A percentile compares a stretch with the other conserved stretches of the same genome.
Evolutionary conservation across 2,797 vertebrate genomes (phyloP).

Genomic region (Sebastes alutus): DNA sequence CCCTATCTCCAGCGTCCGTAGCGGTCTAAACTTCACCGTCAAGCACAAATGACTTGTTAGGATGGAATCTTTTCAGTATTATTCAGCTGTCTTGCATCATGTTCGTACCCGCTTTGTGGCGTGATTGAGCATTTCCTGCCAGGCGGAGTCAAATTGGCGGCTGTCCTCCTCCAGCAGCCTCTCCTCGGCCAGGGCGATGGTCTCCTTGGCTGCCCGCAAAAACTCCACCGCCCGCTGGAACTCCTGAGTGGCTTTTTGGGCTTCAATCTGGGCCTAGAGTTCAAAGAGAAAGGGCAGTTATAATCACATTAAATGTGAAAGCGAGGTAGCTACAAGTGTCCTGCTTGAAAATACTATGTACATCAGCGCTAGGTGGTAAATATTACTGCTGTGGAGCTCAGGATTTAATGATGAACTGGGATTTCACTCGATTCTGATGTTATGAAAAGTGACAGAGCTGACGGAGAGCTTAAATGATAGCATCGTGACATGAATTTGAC

Average conservation of each 20-base stretch:
- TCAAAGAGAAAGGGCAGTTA: not conserved
- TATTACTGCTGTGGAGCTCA: not conserved
- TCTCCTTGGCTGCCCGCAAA: constrained; percentile 95
- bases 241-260: constrained; percentile 95
- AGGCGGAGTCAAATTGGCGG: constrained; percentile 96
- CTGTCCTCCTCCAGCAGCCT: constrained; percentile 95
- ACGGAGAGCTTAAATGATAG: not conserved
- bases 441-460: not conserved
- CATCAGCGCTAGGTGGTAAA: not conserved
- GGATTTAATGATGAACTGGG: not conserved
- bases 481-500: not conserved
- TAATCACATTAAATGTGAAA: not conserved
- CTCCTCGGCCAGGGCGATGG: constrained; percentile 95
- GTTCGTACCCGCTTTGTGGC: constrained; percentile 92
- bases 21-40: not conserved
- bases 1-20: not conserved
- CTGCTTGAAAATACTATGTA: not conserved
- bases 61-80: not conserved
- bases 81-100: not conserved
- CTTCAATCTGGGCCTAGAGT: constrained; percentile 91
- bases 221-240: constrained; percentile 97
- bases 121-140: constrained; percentile 99
- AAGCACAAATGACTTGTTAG: not conserved
- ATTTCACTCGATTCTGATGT: not conserved
- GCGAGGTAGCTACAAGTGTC: not conserved